phyloP scores from a whole-genome alignment of 2,113 vertebrate genomes.

The Burhinus bistriatus region DNA sequence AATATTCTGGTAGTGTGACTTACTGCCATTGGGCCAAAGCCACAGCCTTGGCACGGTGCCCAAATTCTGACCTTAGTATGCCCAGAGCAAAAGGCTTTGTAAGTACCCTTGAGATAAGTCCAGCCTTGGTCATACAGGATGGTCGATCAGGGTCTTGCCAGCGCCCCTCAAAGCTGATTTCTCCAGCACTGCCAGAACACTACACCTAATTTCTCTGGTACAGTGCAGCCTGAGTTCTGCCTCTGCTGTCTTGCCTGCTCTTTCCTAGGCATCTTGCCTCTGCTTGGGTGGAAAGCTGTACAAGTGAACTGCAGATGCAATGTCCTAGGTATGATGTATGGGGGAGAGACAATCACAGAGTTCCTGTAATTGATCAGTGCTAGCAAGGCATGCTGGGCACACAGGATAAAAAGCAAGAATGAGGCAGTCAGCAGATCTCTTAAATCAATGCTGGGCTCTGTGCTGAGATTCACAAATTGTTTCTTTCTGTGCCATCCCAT shows the following conservation, averaged over 20 bases:
- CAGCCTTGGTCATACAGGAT: fast-evolving
- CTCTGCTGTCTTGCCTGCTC: not conserved
- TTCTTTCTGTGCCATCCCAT: not conserved
- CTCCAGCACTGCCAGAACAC: not conserved
- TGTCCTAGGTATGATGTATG: not conserved
- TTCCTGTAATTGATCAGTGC: not conserved
- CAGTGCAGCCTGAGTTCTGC: not conserved
- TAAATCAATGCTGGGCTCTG: not conserved
- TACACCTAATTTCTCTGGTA: not conserved
- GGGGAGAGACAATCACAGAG: not conserved
- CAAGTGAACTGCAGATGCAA: not conserved
- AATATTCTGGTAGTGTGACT: not conserved
- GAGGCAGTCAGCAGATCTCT: not conserved
- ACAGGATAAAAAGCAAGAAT: not conserved
- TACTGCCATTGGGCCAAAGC: not conserved
- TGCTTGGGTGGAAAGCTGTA: not conserved
- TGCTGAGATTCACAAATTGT: not conserved
- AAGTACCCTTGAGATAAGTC: not conserved
- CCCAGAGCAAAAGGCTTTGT: not conserved
- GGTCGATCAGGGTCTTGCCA: not conserved
- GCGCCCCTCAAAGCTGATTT: not conserved
- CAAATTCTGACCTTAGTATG: not conserved
- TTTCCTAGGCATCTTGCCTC: not conserved
- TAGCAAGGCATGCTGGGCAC: not conserved
- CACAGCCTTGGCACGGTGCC: not conserved